Percentiles rank a stretch among this genome's conserved stretches.
Conservation (phyloP, 2,113 vertebrate species). For the Neogobius melanostomus region DNA sequence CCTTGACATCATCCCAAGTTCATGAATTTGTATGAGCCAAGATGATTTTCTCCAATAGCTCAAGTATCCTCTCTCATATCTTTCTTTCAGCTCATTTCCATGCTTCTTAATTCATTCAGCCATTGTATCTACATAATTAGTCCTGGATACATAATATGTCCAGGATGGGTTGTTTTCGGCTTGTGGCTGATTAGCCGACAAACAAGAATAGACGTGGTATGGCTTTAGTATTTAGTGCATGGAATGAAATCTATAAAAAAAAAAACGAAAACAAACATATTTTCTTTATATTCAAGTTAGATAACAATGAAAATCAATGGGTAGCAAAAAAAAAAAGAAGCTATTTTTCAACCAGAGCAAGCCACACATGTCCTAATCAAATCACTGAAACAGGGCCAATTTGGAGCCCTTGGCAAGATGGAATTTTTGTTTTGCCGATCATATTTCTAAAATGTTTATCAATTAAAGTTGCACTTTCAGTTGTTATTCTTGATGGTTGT, state of each 20-base stretch:
- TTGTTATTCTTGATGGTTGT: too few relatives aligned
- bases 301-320: neutral
- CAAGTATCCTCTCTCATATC: neutral
- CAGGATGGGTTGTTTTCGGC: neutral
- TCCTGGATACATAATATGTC: neutral
- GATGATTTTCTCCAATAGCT: constrained; percentile 6
- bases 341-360: neutral
- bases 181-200: neutral
- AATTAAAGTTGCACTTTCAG: too few relatives aligned
- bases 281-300: neutral
- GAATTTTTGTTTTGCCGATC: too few relatives aligned
- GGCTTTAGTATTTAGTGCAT: neutral
- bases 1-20: constrained; percentile 19
- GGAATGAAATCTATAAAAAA: neutral
- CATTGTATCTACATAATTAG: constrained; percentile 11
- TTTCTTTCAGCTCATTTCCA: constrained; percentile 11
- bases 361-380: neutral
- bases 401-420: too few relatives aligned
- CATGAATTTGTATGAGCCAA: constrained; percentile 16
- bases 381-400: neutral
- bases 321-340: neutral
- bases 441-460: too few relatives aligned
- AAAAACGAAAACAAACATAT: constrained; percentile 4
- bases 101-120: constrained; percentile 1
- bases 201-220: neutral